phyloP scores from a whole-genome alignment of 2,888 invertebrate species.

The Dryobotodes eremita region DNA sequence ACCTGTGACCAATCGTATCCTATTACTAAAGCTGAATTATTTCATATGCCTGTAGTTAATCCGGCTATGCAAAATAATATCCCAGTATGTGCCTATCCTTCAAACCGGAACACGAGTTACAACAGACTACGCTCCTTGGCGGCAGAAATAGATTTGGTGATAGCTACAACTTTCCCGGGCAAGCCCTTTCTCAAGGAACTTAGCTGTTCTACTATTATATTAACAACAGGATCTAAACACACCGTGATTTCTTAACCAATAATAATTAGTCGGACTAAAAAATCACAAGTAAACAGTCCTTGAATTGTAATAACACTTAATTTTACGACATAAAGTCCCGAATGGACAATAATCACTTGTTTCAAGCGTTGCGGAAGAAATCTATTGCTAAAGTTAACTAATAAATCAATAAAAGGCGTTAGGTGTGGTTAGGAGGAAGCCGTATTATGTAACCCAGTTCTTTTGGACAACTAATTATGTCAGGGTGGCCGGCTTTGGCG shows the following conservation, averaged over 20 bases:
- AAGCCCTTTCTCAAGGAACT: background rate
- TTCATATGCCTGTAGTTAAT: too few relatives aligned
- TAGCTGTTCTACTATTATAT: background rate
- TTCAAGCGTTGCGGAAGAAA: constrained; percentile 39
- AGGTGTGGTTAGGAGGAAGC: constrained; percentile 43
- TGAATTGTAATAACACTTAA: constrained; percentile 12
- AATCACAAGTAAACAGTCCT: constrained; percentile 34
- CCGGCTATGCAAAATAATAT: background rate
- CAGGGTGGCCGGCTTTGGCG: constrained; percentile 36
- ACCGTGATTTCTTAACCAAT: constrained; percentile 8
- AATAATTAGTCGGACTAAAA: constrained; percentile 7
- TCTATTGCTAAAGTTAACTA: background rate
- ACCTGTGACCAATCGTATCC: too few relatives aligned
- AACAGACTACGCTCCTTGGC: background rate
- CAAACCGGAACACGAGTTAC: too few relatives aligned
- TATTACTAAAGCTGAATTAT: too few relatives aligned
- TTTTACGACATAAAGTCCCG: constrained; percentile 31
- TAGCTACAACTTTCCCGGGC: background rate
- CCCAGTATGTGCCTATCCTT: background rate
- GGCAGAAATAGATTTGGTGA: background rate
- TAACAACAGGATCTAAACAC: background rate
- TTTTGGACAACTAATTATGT: constrained; percentile 45
- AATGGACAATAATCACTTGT: constrained; percentile 8
- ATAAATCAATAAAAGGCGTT: constrained; percentile 59
- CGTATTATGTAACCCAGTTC: constrained; percentile 63